Base-by-base conservation (phyloP, 2,888 invertebrate species). In the Creontiades dilutus region DNA sequence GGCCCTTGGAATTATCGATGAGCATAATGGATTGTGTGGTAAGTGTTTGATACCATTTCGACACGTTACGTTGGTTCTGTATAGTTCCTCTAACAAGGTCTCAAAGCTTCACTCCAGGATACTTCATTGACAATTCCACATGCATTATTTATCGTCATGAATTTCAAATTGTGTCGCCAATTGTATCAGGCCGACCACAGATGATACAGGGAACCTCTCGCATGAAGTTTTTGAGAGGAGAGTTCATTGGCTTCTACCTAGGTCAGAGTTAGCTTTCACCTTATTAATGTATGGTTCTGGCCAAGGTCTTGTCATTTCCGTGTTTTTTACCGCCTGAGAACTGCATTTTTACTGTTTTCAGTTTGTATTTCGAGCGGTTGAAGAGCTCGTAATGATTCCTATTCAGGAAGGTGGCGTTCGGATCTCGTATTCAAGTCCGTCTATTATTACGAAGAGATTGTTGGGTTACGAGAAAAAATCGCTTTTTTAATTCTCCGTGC, bases 181-280 rank as follows among this genome's bases (percentile, higher is more conserved):
- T 82, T 19, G 48, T 19, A 52, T 23, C 7, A 5, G 37, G 7
- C 37, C 37, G 37, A 37, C 37, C 37, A 37, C 37, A 37, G 37
- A 37, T 23, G 19, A 23, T 16, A 16, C 13, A 46, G 47, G 14
- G n/a, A 78, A 47, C 47, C 37, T 48, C 48, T 48, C 0, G 55
- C 52, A 28, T 19, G 82, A 52, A 27, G 48, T 82, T 52, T 52
- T 47, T 37, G 23, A 16, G 27, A 52, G 48, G 48, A 28, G 61
- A 61, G 85, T 85, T 85, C 85, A 85, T 61, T 61, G 85, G 61
- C 85, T 52, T 82, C 82, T 52, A 82, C 82, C 52, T 82, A 52
- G 82, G 82, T 82, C 82, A 82, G 82, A 82, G 47, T 52, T 82
- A 46, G 85, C 85, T 85, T 85, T 85, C 85, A 57, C 85, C 55